Conservation (phyloP, 2,797 vertebrate species). For the Tarsius wallacei region DNA sequence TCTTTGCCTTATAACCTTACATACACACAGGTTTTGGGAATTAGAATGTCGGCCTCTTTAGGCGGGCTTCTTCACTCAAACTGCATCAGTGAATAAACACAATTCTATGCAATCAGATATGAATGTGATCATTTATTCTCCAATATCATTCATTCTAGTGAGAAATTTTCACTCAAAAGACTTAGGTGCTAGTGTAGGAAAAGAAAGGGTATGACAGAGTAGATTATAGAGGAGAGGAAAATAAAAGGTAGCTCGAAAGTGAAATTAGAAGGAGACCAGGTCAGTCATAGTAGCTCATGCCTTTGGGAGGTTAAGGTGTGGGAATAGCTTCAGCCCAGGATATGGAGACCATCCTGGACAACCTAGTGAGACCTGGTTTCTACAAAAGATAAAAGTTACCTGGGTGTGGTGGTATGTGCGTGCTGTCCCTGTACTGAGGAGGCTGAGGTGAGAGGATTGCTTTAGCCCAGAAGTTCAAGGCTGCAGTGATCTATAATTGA, state of each 20-base stretch:
- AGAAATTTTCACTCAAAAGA: not conserved
- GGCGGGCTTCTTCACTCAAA: not conserved
- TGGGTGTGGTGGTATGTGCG: too few relatives aligned
- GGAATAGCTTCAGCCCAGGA: too few relatives aligned
- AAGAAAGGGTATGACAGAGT: not conserved
- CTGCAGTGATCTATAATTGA: too few relatives aligned
- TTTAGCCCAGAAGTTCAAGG: too few relatives aligned
- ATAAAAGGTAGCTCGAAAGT: not conserved
- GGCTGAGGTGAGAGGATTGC: too few relatives aligned
- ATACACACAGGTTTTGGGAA: accelerated
- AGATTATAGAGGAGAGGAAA: not conserved
- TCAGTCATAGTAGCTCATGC: too few relatives aligned
- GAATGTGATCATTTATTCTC: not conserved
- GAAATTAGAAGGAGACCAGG: not conserved
- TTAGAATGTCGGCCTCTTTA: too few relatives aligned
- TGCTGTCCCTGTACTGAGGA: too few relatives aligned
- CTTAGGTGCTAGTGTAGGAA: not conserved
- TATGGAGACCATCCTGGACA: too few relatives aligned
- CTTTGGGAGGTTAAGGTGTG: too few relatives aligned
- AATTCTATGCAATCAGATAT: not conserved
- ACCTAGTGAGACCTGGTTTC: too few relatives aligned
- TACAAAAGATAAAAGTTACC: too few relatives aligned
- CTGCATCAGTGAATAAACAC: not conserved
- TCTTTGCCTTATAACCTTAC: not conserved
- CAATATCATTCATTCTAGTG: not conserved